Percentiles rank a stretch among this genome's conserved stretches.
phyloP scores from a whole-genome alignment of 2,888 invertebrate genomes.

The Erebia aethiops region DNA sequence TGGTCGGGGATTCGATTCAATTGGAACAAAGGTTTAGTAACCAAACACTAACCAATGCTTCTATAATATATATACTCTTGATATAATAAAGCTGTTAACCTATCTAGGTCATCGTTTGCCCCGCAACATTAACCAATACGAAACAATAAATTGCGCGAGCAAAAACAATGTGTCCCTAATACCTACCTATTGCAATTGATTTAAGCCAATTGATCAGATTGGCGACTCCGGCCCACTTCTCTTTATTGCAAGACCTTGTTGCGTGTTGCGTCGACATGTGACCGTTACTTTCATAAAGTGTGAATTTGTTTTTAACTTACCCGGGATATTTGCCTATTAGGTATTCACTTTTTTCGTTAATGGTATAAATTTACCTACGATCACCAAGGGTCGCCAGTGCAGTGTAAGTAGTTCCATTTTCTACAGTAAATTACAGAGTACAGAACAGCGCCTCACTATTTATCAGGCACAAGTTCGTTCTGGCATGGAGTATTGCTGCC shows the following conservation, averaged over 20 bases:
- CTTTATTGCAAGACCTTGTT: slow-evolving; percentile 34
- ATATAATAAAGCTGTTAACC: not conserved
- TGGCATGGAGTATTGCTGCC: no score
- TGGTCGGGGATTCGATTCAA: no score
- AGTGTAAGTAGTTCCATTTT: no score
- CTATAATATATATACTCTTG: not conserved
- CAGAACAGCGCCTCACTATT: no score
- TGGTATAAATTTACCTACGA: no score
- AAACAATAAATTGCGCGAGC: slow-evolving; percentile 22
- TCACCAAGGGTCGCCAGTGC: no score
- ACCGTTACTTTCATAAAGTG: slow-evolving; percentile 53
- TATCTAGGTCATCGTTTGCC: slow-evolving; percentile 13
- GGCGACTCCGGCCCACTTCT: slow-evolving; percentile 33
- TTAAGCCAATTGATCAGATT: slow-evolving; percentile 36
- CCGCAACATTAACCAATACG: slow-evolving; percentile 1
- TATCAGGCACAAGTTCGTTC: no score
- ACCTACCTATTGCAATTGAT: slow-evolving; percentile 27
- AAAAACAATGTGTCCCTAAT: slow-evolving; percentile 28
- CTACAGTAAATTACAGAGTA: no score
- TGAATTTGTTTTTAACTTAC: slow-evolving; percentile 28
- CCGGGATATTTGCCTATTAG: not conserved
- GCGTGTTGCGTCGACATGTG: slow-evolving; percentile 34
- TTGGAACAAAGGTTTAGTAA: no score
- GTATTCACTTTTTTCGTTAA: not conserved
- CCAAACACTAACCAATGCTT: no score